Evolutionary conservation across 2,797 vertebrate species (phyloP), one percentile per base, ranked within the genome.

Genomic region (Ambastaia sidthimunki): DNA sequence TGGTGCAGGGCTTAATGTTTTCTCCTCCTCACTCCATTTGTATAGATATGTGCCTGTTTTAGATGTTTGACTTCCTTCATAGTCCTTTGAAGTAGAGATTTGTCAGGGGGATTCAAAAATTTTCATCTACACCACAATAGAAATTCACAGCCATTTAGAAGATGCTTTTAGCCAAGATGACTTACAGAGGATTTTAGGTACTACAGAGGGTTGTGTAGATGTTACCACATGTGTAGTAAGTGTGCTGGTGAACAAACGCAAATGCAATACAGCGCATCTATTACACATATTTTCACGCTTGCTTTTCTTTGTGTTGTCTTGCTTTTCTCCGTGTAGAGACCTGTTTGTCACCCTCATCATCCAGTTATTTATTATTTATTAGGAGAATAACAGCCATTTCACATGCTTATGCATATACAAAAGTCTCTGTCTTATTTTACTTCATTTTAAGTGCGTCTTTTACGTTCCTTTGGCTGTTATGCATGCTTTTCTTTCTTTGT

Each of bases 391-490:
- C 34, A 23, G 34, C 55, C 34, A 52, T 52, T 63, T 71, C 50
- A n/a, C 63, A n/a, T 23, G 34, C 7, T 78, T 68, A 10, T n/a
- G n/a, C 19, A 31, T 82, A 80, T 88, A 59, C 77, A 0, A 47
- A 73, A 47, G 9, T 21, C 11, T 10, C 21, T 62, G 18, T 83
- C 21, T 23, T n/a, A 23, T 73, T 59, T 44, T 12, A n/a, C 15
- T 63, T 23, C 1, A 34, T 71, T 74, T 62, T 25, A 34, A 44
- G 83, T 84, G 41, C 48, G 15, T 77, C 77, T 63, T 72, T 83
- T 82, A n/a, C 6, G 87, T 80, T 75, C 84, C 77, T 81, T 7
- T 74, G 41, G 23, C 55, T 84, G 19, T 68, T 85, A 86, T 92
- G 89, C 88, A 90, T 67, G 85, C 70, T 71, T 87, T 71, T 75